Evolutionary conservation across 2,113 vertebrate genomes (phyloP).

Genomic region (Oplegnathus fasciatus): DNA sequence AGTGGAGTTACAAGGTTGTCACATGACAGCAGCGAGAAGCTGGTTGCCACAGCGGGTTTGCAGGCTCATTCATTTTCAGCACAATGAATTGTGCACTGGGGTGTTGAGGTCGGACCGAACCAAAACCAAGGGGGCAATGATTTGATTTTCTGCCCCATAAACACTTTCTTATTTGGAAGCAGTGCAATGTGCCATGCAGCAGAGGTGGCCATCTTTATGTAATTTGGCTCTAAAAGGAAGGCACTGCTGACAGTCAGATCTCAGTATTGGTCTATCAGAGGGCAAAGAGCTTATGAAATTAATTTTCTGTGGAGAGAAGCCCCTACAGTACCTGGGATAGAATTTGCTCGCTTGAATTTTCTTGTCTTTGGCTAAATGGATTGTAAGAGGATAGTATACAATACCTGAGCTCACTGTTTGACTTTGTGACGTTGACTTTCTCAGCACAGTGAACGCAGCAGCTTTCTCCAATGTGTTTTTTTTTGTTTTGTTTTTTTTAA

Average conservation of each 20-base stretch:
- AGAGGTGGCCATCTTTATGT: slow-evolving; percentile 74
- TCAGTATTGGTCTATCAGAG: slow-evolving; percentile 56
- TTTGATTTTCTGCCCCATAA: slow-evolving; percentile 84
- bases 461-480: slow-evolving; percentile 29
- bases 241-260: slow-evolving; percentile 66
- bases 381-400: slow-evolving; percentile 33
- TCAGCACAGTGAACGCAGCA: slow-evolving; percentile 23
- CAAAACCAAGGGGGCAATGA: slow-evolving; percentile 75
- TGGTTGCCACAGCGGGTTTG: slow-evolving; percentile 54
- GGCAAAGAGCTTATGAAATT: slow-evolving; percentile 71
- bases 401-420: slow-evolving; percentile 25
- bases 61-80: slow-evolving; percentile 76
- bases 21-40: slow-evolving; percentile 44
- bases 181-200: slow-evolving; percentile 67
- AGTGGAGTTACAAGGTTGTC: slow-evolving; percentile 38
- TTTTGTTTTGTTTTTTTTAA: background rate
- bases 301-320: slow-evolving; percentile 67
- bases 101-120: slow-evolving; percentile 72
- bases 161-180: slow-evolving; percentile 80
- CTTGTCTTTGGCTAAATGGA: slow-evolving; percentile 63
- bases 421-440: slow-evolving; percentile 30
- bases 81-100: slow-evolving; percentile 70
- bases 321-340: slow-evolving; percentile 43
- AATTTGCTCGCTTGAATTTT: slow-evolving; percentile 56
- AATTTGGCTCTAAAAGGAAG: slow-evolving; percentile 70